A percentile compares a stretch with the other conserved stretches of the same genome.
Evolutionary conservation across 2,888 invertebrate species (phyloP).

Genomic region (Pasiphila rectangulata): DNA sequence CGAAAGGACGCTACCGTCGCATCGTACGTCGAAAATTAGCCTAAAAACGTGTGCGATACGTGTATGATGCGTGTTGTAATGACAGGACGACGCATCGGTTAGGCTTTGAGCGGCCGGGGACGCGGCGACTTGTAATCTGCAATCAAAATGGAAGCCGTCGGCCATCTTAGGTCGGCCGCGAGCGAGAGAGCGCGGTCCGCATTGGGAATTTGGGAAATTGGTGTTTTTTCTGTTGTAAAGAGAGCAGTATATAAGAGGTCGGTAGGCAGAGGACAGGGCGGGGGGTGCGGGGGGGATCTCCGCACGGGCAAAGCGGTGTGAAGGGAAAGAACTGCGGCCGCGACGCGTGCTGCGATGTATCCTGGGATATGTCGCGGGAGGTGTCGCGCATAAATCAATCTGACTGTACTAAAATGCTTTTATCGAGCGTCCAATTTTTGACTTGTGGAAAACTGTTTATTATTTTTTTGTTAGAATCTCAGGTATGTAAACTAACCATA

Average conservation of each 20-base stretch:
- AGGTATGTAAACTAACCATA: too few relatives aligned
- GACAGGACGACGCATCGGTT: slow-evolving; percentile 60
- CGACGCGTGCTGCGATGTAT: slow-evolving; percentile 39
- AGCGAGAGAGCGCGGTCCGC: slow-evolving; percentile 72
- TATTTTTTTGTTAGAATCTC: too few relatives aligned
- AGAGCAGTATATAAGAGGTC: slow-evolving; percentile 80
- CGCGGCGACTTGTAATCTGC: slow-evolving; percentile 72
- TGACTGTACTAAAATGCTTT: neutral
- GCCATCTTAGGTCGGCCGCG: slow-evolving; percentile 78
- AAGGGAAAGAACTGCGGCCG: slow-evolving; percentile 73
- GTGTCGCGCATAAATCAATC: slow-evolving; percentile 41
- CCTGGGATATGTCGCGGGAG: slow-evolving; percentile 53
- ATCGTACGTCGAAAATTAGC: slow-evolving; percentile 73
- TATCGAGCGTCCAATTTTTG: too few relatives aligned
- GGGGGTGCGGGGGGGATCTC: slow-evolving; percentile 63
- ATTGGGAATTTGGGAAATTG: slow-evolving; percentile 79
- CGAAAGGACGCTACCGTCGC: slow-evolving; percentile 58
- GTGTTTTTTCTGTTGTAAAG: slow-evolving; percentile 80
- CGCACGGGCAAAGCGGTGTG: slow-evolving; percentile 77
- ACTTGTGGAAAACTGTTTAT: too few relatives aligned
- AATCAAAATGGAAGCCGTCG: slow-evolving; percentile 78
- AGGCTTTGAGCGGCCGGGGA: slow-evolving; percentile 73
- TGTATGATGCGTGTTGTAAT: slow-evolving; percentile 59
- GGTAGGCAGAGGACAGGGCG: slow-evolving; percentile 71
- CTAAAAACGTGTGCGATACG: slow-evolving; percentile 75